Conservation (phyloP, 2,113 vertebrate genomes). For the Phasianus colchicus region DNA sequence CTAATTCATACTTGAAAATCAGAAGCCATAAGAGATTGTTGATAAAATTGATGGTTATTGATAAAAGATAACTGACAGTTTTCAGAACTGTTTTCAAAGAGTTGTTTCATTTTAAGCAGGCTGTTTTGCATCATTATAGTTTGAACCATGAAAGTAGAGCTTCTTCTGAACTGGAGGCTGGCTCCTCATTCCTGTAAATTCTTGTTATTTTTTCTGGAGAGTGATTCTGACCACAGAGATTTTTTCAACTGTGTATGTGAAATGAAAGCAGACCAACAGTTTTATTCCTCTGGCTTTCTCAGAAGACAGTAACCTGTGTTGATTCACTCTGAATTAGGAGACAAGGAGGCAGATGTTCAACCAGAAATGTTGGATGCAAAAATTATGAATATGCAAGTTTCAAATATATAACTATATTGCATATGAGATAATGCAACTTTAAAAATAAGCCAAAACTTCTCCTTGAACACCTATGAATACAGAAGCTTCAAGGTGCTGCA, state of each 20-base stretch:
- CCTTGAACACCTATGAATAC: neutral
- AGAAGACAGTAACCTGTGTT: neutral
- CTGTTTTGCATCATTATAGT: neutral
- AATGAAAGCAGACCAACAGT: neutral
- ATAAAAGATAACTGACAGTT: neutral
- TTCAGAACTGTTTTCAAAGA: neutral
- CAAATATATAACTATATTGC: neutral
- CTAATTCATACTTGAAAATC: neutral
- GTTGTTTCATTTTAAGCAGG: neutral
- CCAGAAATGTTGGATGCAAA: neutral
- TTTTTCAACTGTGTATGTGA: neutral
- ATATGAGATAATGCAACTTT: neutral
- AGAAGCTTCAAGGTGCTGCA: neutral
- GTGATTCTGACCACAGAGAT: neutral
- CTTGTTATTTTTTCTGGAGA: rapidly evolving
- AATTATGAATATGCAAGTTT: neutral
- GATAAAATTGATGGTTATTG: too few species aligned
- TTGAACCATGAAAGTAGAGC: rapidly evolving
- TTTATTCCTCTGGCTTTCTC: neutral
- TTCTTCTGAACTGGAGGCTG: neutral
- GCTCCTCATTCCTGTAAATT: neutral
- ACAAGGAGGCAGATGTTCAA: neutral
- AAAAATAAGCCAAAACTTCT: neutral
- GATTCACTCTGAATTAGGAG: neutral
- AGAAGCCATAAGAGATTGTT: neutral